Evolutionary conservation across 2,888 invertebrate genomes (phyloP).

Genomic region (Electrophaes corylata): DNA sequence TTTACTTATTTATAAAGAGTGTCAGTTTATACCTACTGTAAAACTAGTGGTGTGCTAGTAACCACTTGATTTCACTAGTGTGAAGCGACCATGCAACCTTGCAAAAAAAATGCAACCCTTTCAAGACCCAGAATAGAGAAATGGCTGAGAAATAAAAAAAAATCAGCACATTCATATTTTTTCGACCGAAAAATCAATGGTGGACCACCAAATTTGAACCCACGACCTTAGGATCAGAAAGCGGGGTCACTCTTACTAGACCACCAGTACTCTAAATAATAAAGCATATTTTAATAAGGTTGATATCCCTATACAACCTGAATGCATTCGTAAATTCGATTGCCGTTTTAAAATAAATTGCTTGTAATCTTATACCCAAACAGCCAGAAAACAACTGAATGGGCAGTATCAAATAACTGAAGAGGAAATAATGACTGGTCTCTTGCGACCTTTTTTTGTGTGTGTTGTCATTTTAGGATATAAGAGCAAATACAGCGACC

Average conservation of each 20-base stretch:
- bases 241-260: too few relatives aligned
- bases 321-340: conserved; percentile 75
- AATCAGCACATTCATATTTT: too few relatives aligned
- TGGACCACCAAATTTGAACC: too few relatives aligned
- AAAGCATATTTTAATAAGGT: conserved; percentile 56
- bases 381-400: conserved; percentile 80
- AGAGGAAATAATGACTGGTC: conserved; percentile 66
- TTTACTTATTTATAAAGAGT: neutral
- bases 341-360: conserved; percentile 81
- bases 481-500: conserved; percentile 23
- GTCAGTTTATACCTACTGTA: neutral
- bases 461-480: conserved; percentile 60
- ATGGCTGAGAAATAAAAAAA: too few relatives aligned
- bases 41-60: too few relatives aligned
- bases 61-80: too few relatives aligned
- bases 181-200: too few relatives aligned
- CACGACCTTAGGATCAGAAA: too few relatives aligned
- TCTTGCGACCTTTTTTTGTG: conserved; percentile 63
- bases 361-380: conserved; percentile 84
- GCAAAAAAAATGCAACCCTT: too few relatives aligned
- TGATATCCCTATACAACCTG: conserved; percentile 57
- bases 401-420: conserved; percentile 78
- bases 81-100: too few relatives aligned
- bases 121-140: too few relatives aligned
- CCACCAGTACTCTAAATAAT: too few relatives aligned